Conservation (phyloP, 1,140 invertebrate species). For the Probaryconus sp. region DNA sequence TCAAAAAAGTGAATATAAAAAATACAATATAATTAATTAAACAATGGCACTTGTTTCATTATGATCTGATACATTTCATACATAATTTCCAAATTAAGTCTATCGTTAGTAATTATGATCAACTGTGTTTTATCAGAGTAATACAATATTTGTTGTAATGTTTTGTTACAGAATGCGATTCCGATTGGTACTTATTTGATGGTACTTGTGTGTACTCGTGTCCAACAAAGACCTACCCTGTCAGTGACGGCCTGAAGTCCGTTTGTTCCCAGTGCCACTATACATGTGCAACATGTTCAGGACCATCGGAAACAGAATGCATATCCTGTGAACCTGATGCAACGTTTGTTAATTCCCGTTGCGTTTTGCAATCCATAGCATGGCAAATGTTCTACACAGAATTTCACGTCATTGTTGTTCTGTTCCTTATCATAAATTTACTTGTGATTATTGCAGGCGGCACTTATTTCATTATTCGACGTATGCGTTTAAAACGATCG, state of each 20-base stretch:
- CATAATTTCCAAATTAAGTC: too few species aligned
- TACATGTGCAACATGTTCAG: constrained; percentile 63
- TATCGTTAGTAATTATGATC: too few species aligned
- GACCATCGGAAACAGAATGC: constrained; percentile 65
- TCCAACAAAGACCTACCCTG: constrained; percentile 58
- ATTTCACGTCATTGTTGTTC: constrained; percentile 54
- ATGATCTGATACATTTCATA: too few species aligned
- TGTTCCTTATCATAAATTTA: too few species aligned
- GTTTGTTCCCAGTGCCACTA: constrained; percentile 68
- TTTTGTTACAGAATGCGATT: constrained; percentile 55
- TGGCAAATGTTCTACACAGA: constrained; percentile 63
- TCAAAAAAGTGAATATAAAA: too few species aligned
- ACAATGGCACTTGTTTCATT: too few species aligned
- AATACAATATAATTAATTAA: too few species aligned
- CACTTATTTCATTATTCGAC: constrained; percentile 41
- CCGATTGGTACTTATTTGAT: constrained; percentile 52
- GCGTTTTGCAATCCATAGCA: constrained; percentile 64
- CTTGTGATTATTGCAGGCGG: constrained; percentile 36
- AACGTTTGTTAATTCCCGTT: constrained; percentile 57
- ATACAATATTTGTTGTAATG: constrained; percentile 7
- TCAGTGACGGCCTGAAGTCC: constrained; percentile 42
- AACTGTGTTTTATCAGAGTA: too few species aligned
- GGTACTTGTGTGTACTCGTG: constrained; percentile 51
- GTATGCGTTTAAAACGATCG: background rate
- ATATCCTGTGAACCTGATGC: constrained; percentile 65